Percentiles rank a stretch among this genome's conserved stretches.
These are phyloP conservation scores for Trichechus manatus DNA, from an alignment of 2,113 vertebrate genomes.

Conservation along the genomic window DNA sequence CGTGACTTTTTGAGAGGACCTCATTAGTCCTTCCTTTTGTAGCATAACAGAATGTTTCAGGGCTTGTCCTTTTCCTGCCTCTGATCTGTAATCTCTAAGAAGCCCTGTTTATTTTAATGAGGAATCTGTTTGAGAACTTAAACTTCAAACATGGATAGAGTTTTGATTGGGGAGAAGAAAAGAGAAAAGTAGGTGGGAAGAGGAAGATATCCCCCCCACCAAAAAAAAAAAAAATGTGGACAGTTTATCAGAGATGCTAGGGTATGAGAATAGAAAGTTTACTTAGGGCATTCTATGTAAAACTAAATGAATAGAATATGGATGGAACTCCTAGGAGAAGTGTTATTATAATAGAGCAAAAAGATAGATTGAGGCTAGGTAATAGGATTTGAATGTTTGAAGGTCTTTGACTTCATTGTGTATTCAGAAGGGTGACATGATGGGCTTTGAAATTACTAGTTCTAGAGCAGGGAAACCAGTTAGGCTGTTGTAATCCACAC, in stretches of 20 bases:
- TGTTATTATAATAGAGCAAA: neutral
- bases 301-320: neutral
- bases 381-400: neutral
- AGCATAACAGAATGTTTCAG: neutral
- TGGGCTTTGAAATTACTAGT: conserved; percentile 18
- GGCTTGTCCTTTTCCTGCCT: conserved; percentile 26
- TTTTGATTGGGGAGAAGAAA: neutral
- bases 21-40: neutral
- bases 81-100: neutral
- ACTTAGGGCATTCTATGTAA: neutral
- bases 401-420: neutral
- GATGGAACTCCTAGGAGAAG: neutral
- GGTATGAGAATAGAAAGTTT: neutral
- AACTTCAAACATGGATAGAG: neutral
- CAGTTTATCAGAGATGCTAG: neutral
- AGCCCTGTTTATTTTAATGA: neutral
- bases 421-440: neutral
- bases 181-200: neutral
- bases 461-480: neutral
- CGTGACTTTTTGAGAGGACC: neutral
- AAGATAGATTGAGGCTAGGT: neutral
- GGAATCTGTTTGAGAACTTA: neutral
- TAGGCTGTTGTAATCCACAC: neutral
- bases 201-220: neutral
- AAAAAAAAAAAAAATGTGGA: conserved; percentile 21